These are phyloP conservation scores for Cladorhizidae sp. DNA, from an alignment of 37 sponge, comb jelly and placozoan species.

Conservation along the genomic window DNA sequence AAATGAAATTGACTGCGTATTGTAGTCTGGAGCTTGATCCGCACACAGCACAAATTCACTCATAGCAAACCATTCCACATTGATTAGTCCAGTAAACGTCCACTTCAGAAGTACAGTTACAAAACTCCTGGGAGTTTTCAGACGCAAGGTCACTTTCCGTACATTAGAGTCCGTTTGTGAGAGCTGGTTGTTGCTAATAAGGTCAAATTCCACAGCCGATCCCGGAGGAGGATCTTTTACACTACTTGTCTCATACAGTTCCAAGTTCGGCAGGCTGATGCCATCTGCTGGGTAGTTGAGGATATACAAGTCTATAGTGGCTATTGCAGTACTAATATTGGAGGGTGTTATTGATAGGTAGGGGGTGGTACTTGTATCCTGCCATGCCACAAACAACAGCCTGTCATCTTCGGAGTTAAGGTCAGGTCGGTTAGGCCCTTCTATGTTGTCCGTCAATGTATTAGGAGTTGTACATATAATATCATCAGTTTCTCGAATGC, in stretches of 20 bases:
- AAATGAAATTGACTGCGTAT: neutral
- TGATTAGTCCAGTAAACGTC: neutral
- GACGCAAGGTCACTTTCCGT: slow-evolving; percentile 5
- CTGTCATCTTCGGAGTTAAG: neutral
- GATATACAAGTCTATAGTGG: slow-evolving; percentile 28
- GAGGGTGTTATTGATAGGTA: neutral
- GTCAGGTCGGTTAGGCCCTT: neutral
- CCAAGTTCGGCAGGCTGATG: slow-evolving; percentile 28
- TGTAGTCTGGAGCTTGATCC: slow-evolving; percentile 6
- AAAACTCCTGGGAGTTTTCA: neutral
- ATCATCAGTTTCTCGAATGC: too few relatives aligned
- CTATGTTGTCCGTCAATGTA: neutral
- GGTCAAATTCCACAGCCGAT: neutral
- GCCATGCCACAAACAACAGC: neutral
- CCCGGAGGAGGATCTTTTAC: neutral
- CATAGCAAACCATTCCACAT: slow-evolving; percentile 39
- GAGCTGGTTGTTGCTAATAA: slow-evolving; percentile 11
- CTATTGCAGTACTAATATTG: neutral
- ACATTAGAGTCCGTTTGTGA: slow-evolving; percentile 3
- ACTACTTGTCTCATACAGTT: slow-evolving; percentile 1
- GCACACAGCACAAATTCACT: slow-evolving; percentile 38
- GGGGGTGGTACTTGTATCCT: neutral
- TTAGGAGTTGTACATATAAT: too few relatives aligned
- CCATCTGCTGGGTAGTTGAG: slow-evolving; percentile 30
- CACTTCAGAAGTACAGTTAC: neutral